phyloP scores from a whole-genome alignment of 1,140 invertebrate genomes.

The Sitobion miscanthi region DNA sequence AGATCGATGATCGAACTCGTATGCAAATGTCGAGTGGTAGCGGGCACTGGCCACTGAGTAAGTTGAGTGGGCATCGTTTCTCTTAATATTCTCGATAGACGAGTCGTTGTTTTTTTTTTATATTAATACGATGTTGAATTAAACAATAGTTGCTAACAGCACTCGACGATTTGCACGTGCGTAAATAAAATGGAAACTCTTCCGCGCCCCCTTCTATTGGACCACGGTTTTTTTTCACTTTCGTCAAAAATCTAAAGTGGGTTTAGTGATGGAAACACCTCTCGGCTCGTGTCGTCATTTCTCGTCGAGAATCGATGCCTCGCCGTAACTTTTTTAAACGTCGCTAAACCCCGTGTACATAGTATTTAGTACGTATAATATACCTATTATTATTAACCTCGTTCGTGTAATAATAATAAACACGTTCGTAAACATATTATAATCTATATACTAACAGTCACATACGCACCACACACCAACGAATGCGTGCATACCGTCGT shows the following conservation, averaged over 20 bases:
- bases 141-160: neutral
- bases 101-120: neutral
- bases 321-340: neutral
- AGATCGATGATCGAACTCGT: neutral
- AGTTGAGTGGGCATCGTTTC: neutral
- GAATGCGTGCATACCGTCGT: neutral
- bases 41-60: no score
- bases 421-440: neutral
- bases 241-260: neutral
- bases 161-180: neutral
- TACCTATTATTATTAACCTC: slow-evolving; percentile 5
- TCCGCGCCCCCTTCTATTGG: neutral
- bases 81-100: neutral
- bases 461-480: neutral
- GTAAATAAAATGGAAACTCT: neutral
- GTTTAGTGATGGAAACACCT: no score
- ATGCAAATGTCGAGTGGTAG: neutral
- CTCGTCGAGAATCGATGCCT: neutral
- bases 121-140: neutral
- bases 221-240: neutral
- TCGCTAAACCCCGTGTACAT: neutral
- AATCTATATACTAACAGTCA: neutral
- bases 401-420: neutral
- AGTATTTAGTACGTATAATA: neutral
- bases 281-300: neutral